Evolutionary conservation across 2,797 vertebrate genomes (phyloP), one percentile per base, ranked within the genome.

Genomic region (Oophaga sylvatica): DNA sequence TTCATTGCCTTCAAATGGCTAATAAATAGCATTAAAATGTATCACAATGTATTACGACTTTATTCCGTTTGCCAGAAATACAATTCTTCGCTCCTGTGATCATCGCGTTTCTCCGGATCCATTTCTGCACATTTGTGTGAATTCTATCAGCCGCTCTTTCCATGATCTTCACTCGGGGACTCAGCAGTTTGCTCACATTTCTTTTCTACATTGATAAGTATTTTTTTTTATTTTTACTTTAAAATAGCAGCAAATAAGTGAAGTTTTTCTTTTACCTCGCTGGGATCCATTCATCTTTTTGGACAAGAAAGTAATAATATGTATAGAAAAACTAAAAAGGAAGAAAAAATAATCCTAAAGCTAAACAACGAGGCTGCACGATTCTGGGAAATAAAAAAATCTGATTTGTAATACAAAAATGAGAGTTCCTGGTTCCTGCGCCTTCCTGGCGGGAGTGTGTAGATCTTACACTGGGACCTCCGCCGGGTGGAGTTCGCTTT

Each of bases 401-500:
- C 67, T 63, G 26, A 68, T 65, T 53, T 67, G 5, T 19, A 68
- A 82, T 45, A 26, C 20, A 78, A 76, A 67, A 45, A 62, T 16
- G 57, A 85, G 73, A 85, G 56, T 29, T 6, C 56, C 31, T 17
- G 56, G 56, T 29, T 6, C 56, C 31, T 17, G 56, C 60, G n/a
- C 31, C 48, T 84, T 70, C 56, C 62, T 80, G 29, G 82, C 56
- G 53, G 15, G 20, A 20, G 19, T 63, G 56, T 83, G 84, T 48
- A 89, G 73, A 79, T 63, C 31, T 83, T 29, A 67, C 59, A 77
- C 82, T 71, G 35, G 80, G 78, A 57, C 80, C 84, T 87, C 84
- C 88, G 71, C 26, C 9, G 80, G 80, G 80, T 63, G 65, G 80
- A 45, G 84, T 53, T 60, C 75, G 20, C 62, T 48, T 31, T 71